A percentile compares a stretch with the other conserved stretches of the same genome.
These are phyloP conservation scores for Toxotes lorentzi DNA, from an alignment of 2,797 vertebrate species.

Conservation along the genomic window DNA sequence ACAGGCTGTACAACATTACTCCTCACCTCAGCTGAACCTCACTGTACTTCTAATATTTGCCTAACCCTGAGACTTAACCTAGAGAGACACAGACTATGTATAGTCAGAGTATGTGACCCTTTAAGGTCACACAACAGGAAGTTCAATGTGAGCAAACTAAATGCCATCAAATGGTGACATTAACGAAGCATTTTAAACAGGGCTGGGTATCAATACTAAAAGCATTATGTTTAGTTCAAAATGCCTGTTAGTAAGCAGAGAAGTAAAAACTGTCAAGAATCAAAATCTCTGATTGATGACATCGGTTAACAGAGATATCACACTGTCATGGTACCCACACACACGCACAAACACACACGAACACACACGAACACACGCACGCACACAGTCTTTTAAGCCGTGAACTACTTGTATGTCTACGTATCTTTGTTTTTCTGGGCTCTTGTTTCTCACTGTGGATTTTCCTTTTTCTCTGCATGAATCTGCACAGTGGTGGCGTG, in stretches of 20 bases:
- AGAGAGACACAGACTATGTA: background rate
- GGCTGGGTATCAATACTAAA: no score
- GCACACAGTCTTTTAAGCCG: background rate
- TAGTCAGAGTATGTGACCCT: background rate
- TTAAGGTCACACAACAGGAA: background rate
- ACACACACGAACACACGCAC: no score
- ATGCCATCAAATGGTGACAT: no score
- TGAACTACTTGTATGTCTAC: background rate
- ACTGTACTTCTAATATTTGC: background rate
- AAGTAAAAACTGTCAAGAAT: no score
- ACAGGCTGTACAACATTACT: background rate
- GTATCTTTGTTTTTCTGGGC: constrained; percentile 18
- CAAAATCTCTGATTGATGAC: background rate
- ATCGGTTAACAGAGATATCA: constrained; percentile 31
- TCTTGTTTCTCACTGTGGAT: constrained; percentile 17
- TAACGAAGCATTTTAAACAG: no score
- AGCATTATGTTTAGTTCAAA: no score
- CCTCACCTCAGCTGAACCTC: background rate
- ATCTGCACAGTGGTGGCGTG: constrained; percentile 19
- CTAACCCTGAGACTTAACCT: background rate
- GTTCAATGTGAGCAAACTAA: background rate
- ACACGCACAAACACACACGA: background rate
- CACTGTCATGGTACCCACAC: background rate
- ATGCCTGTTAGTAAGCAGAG: no score
- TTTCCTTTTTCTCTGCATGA: constrained; percentile 37